These are phyloP conservation scores for Melitaea cinxia DNA, from an alignment of 1,140 invertebrate genomes.

Conservation along the genomic window DNA sequence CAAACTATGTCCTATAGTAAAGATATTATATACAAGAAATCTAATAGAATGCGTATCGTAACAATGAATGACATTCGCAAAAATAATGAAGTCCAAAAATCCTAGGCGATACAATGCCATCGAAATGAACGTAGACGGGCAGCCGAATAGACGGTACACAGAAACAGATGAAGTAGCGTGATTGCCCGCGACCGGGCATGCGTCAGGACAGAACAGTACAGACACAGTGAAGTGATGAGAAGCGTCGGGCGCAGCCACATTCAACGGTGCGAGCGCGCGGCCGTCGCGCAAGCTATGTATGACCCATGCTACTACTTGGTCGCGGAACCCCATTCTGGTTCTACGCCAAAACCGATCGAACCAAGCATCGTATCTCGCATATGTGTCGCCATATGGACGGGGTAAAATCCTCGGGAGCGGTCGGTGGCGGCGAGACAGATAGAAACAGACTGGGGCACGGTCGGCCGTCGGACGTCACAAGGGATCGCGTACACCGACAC, in stretches of 20 bases:
- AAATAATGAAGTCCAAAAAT: constrained; percentile 73
- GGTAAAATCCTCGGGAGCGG: constrained; percentile 24
- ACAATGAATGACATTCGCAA: constrained; percentile 77
- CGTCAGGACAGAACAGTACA: constrained; percentile 80
- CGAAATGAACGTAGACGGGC: constrained; percentile 75
- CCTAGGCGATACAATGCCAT: constrained; percentile 75
- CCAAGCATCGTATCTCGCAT: constrained; percentile 20
- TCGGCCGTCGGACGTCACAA: constrained; percentile 77
- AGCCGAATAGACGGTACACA: constrained; percentile 77
- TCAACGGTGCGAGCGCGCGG: constrained; percentile 79
- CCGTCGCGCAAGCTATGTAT: constrained; percentile 79
- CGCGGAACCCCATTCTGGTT: constrained; percentile 44
- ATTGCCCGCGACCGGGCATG: constrained; percentile 78
- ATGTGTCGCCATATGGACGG: constrained; percentile 11
- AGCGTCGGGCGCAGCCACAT: constrained; percentile 80
- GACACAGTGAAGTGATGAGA: constrained; percentile 80
- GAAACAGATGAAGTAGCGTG: constrained; percentile 80
- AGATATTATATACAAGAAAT: constrained; percentile 74
- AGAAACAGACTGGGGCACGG: constrained; percentile 36
- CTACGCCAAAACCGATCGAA: constrained; percentile 28
- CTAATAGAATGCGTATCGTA: constrained; percentile 78
- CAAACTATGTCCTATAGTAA: constrained; percentile 61
- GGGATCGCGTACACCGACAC: constrained; percentile 73
- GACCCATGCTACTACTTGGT: constrained; percentile 79
- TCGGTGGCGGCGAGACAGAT: constrained; percentile 25